Base-by-base conservation (phyloP, 2,113 vertebrate genomes). In the Proteles cristata region DNA sequence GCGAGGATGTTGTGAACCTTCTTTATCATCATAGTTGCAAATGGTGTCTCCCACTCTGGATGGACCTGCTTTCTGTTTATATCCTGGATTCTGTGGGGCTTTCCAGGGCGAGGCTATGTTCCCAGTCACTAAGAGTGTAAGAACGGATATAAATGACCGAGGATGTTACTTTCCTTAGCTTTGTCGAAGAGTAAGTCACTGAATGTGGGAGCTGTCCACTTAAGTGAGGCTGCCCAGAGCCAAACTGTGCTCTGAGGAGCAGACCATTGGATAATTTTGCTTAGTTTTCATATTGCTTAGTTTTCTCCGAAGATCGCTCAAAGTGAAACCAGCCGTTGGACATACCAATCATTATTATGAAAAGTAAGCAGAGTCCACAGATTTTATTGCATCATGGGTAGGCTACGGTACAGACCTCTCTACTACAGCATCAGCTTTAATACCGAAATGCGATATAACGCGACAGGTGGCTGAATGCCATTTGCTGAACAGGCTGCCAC, bases 131-230 rank as follows among this genome's bases (percentile, higher is more conserved):
- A 53, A 63, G 81, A 33, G 58, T 89, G 45, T 65, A n/a, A 76
- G 45, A 66, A 74, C 1, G 50, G 58, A 61, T 50, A n/a, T 39
- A 58, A 58, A 85, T 71, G 43, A 80, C 45, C 14, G 2, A 79
- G 33, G 63, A 79, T 9, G 7, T 53, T 15, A 7, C 71, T 69
- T 87, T 50, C 35, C 48, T 63, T 73, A 50, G 80, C 39, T 86
- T 71, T 31, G 5, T 25, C 26, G 45, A 81, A 68, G 55, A 80
- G 39, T 6, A 26, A 28, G 12, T 39, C 28, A 92, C 74, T 68
- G 33, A 2, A 43, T 1, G 23, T 7, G 14, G 90, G 94, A 93
- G 94, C 90, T 95, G 43, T 97, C 94, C 81, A 77, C 14, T 33
- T 63, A 0, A 84, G 31, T 16, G 58, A 86, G 58, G 74, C 35